A percentile compares a stretch with the other conserved stretches of the same genome.
phyloP scores from a whole-genome alignment of 2,797 vertebrate genomes.

The Enteromius viviparus region DNA sequence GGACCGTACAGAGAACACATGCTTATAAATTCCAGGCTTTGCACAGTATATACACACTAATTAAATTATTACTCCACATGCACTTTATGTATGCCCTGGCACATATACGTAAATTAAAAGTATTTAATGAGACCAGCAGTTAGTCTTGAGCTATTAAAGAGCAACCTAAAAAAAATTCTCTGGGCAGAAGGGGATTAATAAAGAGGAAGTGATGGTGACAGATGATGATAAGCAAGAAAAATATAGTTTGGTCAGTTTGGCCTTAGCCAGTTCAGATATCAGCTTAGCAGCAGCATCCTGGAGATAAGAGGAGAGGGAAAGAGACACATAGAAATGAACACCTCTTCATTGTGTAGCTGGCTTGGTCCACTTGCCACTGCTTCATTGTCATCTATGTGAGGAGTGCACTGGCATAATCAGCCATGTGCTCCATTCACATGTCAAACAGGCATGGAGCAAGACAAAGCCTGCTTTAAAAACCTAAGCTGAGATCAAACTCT shows the following conservation, averaged over 20 bases:
- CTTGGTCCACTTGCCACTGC: background rate
- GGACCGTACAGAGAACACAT: background rate
- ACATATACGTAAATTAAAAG: background rate
- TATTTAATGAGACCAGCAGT: background rate
- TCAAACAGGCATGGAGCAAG: slow-evolving; percentile 36
- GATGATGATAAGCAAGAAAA: slow-evolving; percentile 20
- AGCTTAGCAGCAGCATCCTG: slow-evolving; percentile 44
- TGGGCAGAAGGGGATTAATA: background rate
- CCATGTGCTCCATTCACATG: slow-evolving; percentile 46
- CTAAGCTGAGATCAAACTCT: background rate
- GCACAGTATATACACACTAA: background rate
- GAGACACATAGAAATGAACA: slow-evolving; percentile 13
- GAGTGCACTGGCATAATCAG: slow-evolving; percentile 41
- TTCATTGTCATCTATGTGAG: slow-evolving; percentile 51
- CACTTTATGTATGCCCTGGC: background rate
- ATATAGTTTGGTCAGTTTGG: slow-evolving; percentile 35
- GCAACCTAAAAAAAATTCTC: no score
- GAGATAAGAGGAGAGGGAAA: slow-evolving; percentile 33
- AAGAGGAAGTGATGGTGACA: slow-evolving; percentile 22
- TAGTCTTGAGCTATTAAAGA: background rate
- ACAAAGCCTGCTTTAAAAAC: slow-evolving; percentile 13
- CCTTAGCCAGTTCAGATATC: slow-evolving; percentile 25
- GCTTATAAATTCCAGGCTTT: background rate
- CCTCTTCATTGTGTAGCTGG: background rate
- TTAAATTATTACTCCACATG: background rate